Conservation (phyloP, 2,888 invertebrate species). For the Microplitis deprimator region DNA sequence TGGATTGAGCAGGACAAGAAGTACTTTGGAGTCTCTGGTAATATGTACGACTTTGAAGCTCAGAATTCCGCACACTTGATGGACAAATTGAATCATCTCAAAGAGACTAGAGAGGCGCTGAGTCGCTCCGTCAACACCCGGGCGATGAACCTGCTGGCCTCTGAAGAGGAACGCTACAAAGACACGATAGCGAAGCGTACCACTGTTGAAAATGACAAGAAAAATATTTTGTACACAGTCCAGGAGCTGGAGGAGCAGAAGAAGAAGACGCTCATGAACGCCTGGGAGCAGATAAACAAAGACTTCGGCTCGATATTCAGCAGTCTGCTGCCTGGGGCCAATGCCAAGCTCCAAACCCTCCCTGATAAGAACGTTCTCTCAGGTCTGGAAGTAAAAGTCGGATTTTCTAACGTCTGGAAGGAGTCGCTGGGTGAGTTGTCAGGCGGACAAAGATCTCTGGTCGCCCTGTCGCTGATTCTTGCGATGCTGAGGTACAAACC, state of each 20-base stretch:
- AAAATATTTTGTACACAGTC: slow-evolving; percentile 84
- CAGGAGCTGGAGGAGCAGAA: slow-evolving; percentile 93
- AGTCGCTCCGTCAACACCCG: slow-evolving; percentile 83
- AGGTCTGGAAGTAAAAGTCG: slow-evolving; percentile 92
- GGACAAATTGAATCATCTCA: slow-evolving; percentile 73
- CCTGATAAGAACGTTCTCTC: slow-evolving; percentile 83
- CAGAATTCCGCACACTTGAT: slow-evolving; percentile 76
- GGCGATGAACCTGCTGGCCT: slow-evolving; percentile 88
- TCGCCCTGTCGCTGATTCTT: slow-evolving; percentile 95
- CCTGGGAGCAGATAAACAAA: slow-evolving; percentile 89
- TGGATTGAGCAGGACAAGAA: slow-evolving; percentile 86
- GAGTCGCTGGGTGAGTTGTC: slow-evolving; percentile 96
- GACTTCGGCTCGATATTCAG: slow-evolving; percentile 97
- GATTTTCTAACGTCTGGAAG: slow-evolving; percentile 95
- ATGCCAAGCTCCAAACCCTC: slow-evolving; percentile 87
- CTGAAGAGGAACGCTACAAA: slow-evolving; percentile 86
- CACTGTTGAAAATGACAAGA: slow-evolving; percentile 83
- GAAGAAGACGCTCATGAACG: slow-evolving; percentile 83
- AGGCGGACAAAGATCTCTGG: slow-evolving; percentile 96
- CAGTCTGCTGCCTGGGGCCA: slow-evolving; percentile 90
- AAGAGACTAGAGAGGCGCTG: slow-evolving; percentile 78
- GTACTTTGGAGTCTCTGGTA: slow-evolving; percentile 83
- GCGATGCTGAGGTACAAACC: slow-evolving; percentile 98
- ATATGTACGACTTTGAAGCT: slow-evolving; percentile 80
- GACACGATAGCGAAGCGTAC: slow-evolving; percentile 81